phyloP scores from a whole-genome alignment of 2,797 vertebrate genomes.

The Prionace glauca region DNA sequence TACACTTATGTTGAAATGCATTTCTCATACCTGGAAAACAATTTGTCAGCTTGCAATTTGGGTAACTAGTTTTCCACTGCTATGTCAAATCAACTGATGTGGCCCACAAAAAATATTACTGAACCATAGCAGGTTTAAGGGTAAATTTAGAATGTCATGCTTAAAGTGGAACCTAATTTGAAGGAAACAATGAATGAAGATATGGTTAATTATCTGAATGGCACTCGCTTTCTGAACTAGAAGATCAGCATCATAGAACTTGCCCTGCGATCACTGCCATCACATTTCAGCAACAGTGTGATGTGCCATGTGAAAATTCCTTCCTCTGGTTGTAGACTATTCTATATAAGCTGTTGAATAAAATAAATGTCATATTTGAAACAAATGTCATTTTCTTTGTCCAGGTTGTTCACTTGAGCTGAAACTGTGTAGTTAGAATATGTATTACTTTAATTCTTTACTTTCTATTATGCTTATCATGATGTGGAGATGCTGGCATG shows the following conservation, averaged over 20 bases:
- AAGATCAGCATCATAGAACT: slow-evolving; percentile 3
- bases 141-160: neutral
- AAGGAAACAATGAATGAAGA: neutral
- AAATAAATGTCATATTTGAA: neutral
- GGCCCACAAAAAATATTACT: slow-evolving; percentile 69
- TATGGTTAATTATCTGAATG: neutral
- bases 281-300: neutral
- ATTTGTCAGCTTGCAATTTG: slow-evolving; percentile 66
- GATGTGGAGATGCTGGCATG: neutral
- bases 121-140: slow-evolving; percentile 52
- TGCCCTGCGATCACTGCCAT: neutral
- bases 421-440: neutral
- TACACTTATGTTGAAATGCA: slow-evolving; percentile 85
- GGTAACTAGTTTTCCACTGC: slow-evolving; percentile 62
- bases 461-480: neutral
- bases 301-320: neutral
- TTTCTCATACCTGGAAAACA: slow-evolving; percentile 73
- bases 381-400: too few relatives aligned
- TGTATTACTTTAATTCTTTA: neutral
- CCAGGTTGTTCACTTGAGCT: neutral
- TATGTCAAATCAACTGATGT: slow-evolving; percentile 63
- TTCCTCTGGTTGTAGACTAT: neutral
- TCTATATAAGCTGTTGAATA: neutral
- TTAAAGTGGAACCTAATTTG: neutral
- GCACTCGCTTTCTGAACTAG: neutral